Percentiles rank a stretch among this genome's conserved stretches.
Conservation (phyloP, 2,797 vertebrate genomes). For the Amazonetta brasiliensis region DNA sequence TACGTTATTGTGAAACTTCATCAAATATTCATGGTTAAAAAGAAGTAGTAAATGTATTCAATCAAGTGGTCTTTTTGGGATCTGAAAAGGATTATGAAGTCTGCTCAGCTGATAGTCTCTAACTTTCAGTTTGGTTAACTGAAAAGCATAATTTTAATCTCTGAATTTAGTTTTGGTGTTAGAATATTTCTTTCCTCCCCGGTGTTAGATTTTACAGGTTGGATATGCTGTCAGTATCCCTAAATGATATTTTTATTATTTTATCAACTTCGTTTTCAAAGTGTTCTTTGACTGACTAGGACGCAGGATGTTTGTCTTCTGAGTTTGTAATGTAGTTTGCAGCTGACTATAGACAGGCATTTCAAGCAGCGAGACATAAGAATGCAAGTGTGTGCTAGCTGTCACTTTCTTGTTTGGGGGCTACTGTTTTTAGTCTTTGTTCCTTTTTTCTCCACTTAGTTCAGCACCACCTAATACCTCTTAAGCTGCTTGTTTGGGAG, state of each 20-base stretch:
- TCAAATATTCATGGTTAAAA: constrained; percentile 99
- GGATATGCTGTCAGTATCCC: constrained; percentile 58
- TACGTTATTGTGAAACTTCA: constrained; percentile 99
- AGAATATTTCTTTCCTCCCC: constrained; percentile 45
- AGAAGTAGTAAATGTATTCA: constrained; percentile 99
- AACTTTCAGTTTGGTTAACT: constrained; percentile 91
- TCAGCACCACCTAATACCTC: background rate
- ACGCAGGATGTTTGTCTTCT: background rate
- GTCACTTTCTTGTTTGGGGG: background rate
- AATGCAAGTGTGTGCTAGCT: background rate
- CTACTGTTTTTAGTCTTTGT: background rate
- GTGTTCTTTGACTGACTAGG: background rate
- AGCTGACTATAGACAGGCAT: background rate
- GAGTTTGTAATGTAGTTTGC: constrained; percentile 1
- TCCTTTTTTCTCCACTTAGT: background rate
- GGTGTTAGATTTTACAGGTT: constrained; percentile 45
- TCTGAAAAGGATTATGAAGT: constrained; percentile 84
- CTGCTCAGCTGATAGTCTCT: constrained; percentile 98
- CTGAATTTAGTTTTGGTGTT: constrained; percentile 75
- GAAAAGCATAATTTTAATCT: constrained; percentile 79
- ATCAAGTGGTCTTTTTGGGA: constrained; percentile 95
- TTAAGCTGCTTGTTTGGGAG: background rate
- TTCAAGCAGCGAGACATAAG: background rate
- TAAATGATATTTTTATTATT: background rate
- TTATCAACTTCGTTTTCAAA: constrained; percentile 13